Percentiles rank a stretch among this genome's conserved stretches.
phyloP scores from a whole-genome alignment of 2,113 vertebrate species.

The Polyodon spathula region DNA sequence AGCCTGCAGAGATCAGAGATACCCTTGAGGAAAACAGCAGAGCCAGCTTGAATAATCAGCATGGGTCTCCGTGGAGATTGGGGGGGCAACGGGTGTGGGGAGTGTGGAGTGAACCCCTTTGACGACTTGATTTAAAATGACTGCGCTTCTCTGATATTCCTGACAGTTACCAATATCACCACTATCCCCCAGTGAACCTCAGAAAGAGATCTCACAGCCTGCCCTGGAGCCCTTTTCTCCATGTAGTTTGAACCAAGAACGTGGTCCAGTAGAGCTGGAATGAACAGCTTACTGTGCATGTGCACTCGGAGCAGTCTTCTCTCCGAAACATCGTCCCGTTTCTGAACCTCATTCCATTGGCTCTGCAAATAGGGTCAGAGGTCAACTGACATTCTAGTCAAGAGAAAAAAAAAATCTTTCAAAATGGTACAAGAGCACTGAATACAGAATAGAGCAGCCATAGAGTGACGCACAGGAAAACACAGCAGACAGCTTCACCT shows the following conservation, averaged over 20 bases:
- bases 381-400: slow-evolving; percentile 3
- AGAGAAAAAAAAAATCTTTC: not conserved
- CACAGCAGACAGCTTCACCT: not conserved
- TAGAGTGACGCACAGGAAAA: not conserved
- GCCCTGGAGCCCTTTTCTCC: not conserved
- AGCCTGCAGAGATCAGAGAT: not conserved
- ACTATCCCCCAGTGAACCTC: too few relatives aligned
- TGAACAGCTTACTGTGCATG: not conserved
- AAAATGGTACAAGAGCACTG: not conserved
- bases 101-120: too few relatives aligned
- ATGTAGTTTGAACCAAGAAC: not conserved
- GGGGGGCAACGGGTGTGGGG: too few relatives aligned
- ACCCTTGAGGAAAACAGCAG: not conserved
- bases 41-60: not conserved
- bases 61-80: not conserved
- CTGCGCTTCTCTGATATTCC: too few relatives aligned
- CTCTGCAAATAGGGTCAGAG: slow-evolving; percentile 1
- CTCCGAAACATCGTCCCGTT: not conserved
- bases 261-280: not conserved
- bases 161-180: too few relatives aligned
- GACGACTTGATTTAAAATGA: too few relatives aligned
- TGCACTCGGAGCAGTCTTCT: not conserved
- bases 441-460: not conserved
- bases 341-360: not conserved
- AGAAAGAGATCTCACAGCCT: too few relatives aligned